Percentiles rank a stretch among this genome's conserved stretches.
Conservation (phyloP, 1,140 invertebrate species). For the Platyscapa corneri region DNA sequence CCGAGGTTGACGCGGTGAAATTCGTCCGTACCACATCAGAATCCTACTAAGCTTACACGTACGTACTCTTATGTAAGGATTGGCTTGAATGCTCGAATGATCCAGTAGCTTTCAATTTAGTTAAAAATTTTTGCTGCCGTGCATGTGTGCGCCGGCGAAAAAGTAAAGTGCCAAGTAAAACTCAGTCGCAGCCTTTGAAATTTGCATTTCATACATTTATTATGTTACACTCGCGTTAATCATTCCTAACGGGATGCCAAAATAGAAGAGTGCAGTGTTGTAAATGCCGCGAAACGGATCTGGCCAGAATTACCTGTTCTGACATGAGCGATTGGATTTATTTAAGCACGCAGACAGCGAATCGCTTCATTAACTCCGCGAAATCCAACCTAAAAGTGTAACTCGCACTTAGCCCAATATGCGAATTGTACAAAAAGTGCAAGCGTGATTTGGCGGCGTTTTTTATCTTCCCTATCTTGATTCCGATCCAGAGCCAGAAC, state of each 20-base stretch:
- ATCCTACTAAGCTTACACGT: constrained; percentile 2
- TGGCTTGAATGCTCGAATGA: neutral
- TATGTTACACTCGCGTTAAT: constrained; percentile 40
- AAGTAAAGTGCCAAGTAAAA: neutral
- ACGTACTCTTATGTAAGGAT: constrained; percentile 35
- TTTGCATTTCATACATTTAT: constrained; percentile 53
- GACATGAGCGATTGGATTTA: neutral
- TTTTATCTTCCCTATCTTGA: neutral
- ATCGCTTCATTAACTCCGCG: neutral
- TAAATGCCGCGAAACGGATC: constrained; percentile 28
- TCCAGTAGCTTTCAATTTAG: constrained; percentile 43
- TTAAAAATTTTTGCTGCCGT: constrained; percentile 26
- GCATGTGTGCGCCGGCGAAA: neutral
- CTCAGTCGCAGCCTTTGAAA: constrained; percentile 17
- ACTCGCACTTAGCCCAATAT: neutral
- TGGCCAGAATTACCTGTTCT: constrained; percentile 42
- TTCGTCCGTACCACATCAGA: constrained; percentile 6
- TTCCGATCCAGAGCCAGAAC: neutral
- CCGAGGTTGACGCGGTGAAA: constrained; percentile 1
- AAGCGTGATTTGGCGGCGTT: neutral
- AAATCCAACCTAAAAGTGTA: constrained; percentile 11
- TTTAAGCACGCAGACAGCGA: constrained; percentile 1
- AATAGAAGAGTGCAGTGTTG: constrained; percentile 3
- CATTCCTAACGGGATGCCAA: constrained; percentile 32
- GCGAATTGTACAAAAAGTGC: no score